phyloP scores from a whole-genome alignment of 2,797 vertebrate species.

The Lates japonicus region DNA sequence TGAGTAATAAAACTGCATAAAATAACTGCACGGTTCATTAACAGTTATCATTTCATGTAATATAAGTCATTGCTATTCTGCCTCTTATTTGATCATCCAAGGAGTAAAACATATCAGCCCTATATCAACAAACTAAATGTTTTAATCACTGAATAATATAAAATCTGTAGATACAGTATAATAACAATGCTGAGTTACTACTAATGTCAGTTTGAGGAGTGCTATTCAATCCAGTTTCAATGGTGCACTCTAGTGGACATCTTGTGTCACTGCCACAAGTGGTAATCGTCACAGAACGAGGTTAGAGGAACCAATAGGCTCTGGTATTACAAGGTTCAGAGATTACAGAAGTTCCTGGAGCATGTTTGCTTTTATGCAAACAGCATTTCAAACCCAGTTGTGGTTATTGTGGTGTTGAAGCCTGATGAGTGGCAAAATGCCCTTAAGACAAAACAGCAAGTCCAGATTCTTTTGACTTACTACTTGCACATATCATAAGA shows the following conservation, averaged over 20 bases:
- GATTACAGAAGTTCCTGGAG: background rate
- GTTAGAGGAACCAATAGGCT: background rate
- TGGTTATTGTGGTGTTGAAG: background rate
- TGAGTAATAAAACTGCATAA: conserved; percentile 7
- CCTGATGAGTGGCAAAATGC: background rate
- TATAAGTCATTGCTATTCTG: conserved; percentile 5
- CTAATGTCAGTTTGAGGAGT: background rate
- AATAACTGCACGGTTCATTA: conserved; percentile 5
- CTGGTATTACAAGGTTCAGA: background rate
- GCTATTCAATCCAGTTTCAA: conserved; percentile 28
- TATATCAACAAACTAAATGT: conserved; percentile 19
- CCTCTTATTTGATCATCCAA: conserved; percentile 10
- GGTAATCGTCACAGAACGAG: background rate
- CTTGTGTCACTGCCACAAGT: conserved; percentile 30
- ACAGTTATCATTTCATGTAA: conserved; percentile 10
- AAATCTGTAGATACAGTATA: background rate
- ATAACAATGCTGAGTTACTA: conserved; percentile 6
- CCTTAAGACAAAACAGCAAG: background rate
- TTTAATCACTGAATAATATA: conserved; percentile 16
- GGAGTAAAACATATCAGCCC: conserved; percentile 15
- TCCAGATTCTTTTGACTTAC: background rate
- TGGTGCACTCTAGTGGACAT: conserved; percentile 70
- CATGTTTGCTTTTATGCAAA: background rate
- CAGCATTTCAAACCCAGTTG: background rate
- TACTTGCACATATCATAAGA: background rate